These are phyloP conservation scores for Liodrosophila aerea DNA, from an alignment of 2,888 invertebrate species.

Conservation along the genomic window DNA sequence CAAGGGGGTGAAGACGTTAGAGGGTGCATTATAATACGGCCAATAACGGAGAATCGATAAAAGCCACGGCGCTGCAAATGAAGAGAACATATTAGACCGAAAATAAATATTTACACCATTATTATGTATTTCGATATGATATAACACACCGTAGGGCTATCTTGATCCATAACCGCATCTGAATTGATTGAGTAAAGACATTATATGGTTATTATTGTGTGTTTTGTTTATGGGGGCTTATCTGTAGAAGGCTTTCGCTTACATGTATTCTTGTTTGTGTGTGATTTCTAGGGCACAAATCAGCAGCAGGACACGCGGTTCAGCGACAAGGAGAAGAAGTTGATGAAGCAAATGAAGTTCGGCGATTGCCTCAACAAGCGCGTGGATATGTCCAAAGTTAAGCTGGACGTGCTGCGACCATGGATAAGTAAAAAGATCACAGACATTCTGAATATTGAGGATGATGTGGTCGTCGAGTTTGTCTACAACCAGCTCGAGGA, in stretches of 20 bases:
- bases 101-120: no score
- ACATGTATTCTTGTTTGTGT: no score
- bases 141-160: no score
- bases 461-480: slow-evolving; percentile 99
- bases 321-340: slow-evolving; percentile 99
- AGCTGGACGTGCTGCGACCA: slow-evolving; percentile 98
- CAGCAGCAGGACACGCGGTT: slow-evolving; percentile 99
- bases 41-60: slow-evolving; percentile 63
- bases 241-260: no score
- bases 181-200: no score
- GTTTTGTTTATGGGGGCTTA: no score
- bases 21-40: slow-evolving; percentile 20
- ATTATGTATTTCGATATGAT: no score
- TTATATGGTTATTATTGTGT: no score
- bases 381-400: slow-evolving; percentile 99
- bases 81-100: no score
- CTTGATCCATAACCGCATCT: no score
- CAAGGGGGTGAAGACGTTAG: no score
- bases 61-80: slow-evolving; percentile 31
- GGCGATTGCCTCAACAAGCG: slow-evolving; percentile 96
- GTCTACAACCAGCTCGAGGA: slow-evolving; percentile 98
- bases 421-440: slow-evolving; percentile 99
- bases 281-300: slow-evolving; percentile 99
- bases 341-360: slow-evolving; percentile 99
- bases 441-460: slow-evolving; percentile 97